Conservation (phyloP, 2,888 invertebrate genomes). For the Chouioia cunea region DNA sequence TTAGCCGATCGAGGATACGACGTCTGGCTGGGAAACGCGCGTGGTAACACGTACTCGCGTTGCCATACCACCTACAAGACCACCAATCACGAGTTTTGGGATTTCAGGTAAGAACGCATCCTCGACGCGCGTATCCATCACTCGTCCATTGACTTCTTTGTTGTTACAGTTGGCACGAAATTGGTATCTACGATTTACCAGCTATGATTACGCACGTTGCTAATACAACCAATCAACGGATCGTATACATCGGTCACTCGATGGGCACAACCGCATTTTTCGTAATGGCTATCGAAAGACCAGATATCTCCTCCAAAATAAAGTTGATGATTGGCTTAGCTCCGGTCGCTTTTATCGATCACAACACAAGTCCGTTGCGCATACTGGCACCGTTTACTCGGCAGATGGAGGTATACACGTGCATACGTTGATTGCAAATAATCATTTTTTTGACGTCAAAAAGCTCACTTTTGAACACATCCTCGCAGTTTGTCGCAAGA, state of each 20-base stretch:
- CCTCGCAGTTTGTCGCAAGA: too few species aligned
- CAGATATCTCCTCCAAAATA: slow-evolving; percentile 76
- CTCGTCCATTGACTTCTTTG: too few species aligned
- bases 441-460: too few species aligned
- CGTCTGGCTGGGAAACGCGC: slow-evolving; percentile 15
- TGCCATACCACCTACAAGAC: neutral
- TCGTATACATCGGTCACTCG: slow-evolving; percentile 60
- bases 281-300: slow-evolving; percentile 77
- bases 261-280: slow-evolving; percentile 80
- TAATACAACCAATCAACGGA: slow-evolving; percentile 63
- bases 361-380: neutral
- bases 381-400: too few species aligned
- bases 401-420: too few species aligned
- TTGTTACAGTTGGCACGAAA: slow-evolving; percentile 85
- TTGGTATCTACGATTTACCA: slow-evolving; percentile 88
- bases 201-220: slow-evolving; percentile 70
- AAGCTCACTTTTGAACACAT: too few species aligned
- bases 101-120: slow-evolving; percentile 14
- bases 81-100: neutral
- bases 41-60: slow-evolving; percentile 1
- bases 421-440: too few species aligned
- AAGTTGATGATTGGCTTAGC: slow-evolving; percentile 76
- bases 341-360: slow-evolving; percentile 75
- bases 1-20: slow-evolving; percentile 14
- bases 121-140: too few species aligned